Evolutionary conservation across 1,140 invertebrate species (phyloP), one percentile per base, ranked within the genome.

Genomic region (Eupeodes corollae): DNA sequence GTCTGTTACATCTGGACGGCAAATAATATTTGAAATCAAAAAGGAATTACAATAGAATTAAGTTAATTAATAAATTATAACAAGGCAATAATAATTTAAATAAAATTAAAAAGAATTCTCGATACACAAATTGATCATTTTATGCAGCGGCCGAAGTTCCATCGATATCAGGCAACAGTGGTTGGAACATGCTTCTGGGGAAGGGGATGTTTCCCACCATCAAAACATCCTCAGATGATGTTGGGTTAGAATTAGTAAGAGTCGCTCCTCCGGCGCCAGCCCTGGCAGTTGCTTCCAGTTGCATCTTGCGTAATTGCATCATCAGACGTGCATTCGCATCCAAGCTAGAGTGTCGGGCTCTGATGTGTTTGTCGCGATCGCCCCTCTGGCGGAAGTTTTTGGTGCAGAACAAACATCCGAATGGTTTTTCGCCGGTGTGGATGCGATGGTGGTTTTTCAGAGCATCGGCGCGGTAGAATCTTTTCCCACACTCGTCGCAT

Each of bases 401-500:
- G 5, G 77, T 78, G 58, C 83, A 85, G 26, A 75, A 73, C 2
- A 73, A 70, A 59, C 82, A 84, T 34, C 74, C 75, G 57, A 79
- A 84, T 2, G 82, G 83, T 34, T 79, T 73, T 55, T 83, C 81
- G 16, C 82, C 81, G 0, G 80, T 83, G 56, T 84, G 82, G 34
- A 80, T 82, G 32, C 81, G 69, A 50, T 79, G 77, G 53, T 81
- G 79, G 47, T 73, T 73, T 34, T 77, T 78, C 6, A 78, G 52
- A 5, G 75, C 75, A 52, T 78, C 76, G 2, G 76, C 75, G 15
- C 76, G 68, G 51, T 77, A 77, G 49, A 78, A 78, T 5, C 74
- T 59, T 58, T 77, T 78, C 8, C 73, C 68, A 38, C 76, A 78
- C 47, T 83, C 74, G 44, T 80, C 76, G 56, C 86, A 88, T 51